Conservation (phyloP, 2,888 invertebrate genomes). For the Lucinisca nassula region DNA sequence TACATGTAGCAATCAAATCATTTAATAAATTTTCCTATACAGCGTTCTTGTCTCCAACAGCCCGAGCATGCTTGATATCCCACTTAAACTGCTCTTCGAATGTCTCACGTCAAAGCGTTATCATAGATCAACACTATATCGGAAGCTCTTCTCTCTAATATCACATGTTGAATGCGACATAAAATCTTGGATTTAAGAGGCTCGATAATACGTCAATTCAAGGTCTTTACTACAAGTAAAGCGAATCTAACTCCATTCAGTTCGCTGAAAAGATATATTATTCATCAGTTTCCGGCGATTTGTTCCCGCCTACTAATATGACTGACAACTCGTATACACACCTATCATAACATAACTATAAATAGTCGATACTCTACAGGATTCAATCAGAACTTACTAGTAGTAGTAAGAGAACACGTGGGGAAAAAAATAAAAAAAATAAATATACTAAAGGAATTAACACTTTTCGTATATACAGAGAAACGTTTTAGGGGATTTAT, state of each 20-base stretch:
- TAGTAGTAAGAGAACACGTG: neutral
- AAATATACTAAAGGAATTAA: neutral
- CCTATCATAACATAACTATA: neutral
- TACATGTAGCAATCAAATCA: too few species aligned
- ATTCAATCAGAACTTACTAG: neutral
- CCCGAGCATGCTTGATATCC: too few species aligned
- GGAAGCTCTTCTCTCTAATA: neutral
- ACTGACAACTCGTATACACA: neutral
- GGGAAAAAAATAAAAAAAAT: neutral
- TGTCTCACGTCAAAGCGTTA: neutral
- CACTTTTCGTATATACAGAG: neutral
- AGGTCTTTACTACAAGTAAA: neutral
- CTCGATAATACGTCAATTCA: neutral
- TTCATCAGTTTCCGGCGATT: conserved; percentile 5
- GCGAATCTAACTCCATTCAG: conserved; percentile 2
- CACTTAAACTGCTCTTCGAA: too few species aligned
- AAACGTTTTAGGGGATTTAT: neutral
- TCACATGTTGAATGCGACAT: neutral
- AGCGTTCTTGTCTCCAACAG: too few species aligned
- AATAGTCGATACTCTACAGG: neutral
- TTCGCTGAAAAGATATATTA: neutral
- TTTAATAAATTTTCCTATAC: too few species aligned
- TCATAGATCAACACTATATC: neutral
- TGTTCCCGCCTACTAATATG: neutral
- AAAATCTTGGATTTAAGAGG: conserved; percentile 1